Evolutionary conservation across 2,797 vertebrate genomes (phyloP).

Genomic region (Gobio occitaniae): DNA sequence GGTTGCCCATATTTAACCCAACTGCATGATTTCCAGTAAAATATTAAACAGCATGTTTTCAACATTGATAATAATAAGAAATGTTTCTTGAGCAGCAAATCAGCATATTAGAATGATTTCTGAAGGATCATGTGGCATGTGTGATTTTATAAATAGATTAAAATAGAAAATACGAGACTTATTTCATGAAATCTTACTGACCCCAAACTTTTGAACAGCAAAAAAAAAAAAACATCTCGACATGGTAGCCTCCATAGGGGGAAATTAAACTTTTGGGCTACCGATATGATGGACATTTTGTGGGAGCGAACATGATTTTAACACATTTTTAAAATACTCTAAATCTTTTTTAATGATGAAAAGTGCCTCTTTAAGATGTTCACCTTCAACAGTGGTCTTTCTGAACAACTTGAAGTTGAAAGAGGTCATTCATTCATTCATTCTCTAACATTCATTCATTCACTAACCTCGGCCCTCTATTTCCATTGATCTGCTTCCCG

Average conservation of each 20-base stretch:
- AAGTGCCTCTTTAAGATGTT: background rate
- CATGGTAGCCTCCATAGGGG: background rate
- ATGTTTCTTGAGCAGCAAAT: background rate
- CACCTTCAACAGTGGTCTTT: background rate
- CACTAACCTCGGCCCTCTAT: slow-evolving; percentile 22
- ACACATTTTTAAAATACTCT: background rate
- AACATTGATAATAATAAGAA: background rate
- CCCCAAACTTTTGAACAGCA: too few species aligned
- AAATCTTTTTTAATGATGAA: background rate
- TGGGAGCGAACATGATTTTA: background rate
- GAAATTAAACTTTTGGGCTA: background rate
- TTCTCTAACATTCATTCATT: slow-evolving; percentile 45
- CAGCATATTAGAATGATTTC: background rate
- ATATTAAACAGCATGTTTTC: background rate
- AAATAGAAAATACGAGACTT: background rate
- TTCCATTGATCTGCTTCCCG: slow-evolving; percentile 55
- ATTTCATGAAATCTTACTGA: too few species aligned
- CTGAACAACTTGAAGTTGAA: background rate
- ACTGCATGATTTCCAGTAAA: background rate
- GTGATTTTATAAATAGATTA: background rate
- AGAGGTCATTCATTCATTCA: slow-evolving; percentile 26
- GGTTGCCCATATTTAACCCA: too few species aligned
- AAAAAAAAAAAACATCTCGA: background rate
- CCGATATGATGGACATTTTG: background rate
- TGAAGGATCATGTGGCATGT: background rate